These are phyloP conservation scores for Oceanodroma leucorhoa DNA, from an alignment of 2,797 vertebrate species.

Conservation along the genomic window DNA sequence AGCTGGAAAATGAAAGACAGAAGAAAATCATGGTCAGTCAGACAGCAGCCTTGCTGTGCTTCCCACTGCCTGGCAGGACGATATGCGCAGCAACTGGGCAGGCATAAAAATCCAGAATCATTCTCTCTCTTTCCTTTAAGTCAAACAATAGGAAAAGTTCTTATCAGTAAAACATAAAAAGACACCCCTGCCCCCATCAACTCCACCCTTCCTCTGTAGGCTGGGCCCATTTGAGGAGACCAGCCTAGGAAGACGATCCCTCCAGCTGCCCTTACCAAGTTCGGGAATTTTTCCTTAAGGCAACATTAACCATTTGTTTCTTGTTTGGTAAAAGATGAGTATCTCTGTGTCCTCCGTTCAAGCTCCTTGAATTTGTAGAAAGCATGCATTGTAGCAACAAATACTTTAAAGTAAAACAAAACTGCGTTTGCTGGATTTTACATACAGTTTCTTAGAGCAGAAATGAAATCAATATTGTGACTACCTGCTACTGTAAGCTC, in stretches of 20 bases:
- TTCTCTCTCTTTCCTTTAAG: neutral
- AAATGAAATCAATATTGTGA: neutral
- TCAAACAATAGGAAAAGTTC: neutral
- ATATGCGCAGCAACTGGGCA: accelerated
- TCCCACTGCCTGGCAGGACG: neutral
- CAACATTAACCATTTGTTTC: neutral
- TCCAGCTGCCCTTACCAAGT: neutral
- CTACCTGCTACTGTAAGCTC: neutral
- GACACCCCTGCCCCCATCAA: no score
- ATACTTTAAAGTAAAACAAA: neutral
- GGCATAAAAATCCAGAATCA: neutral
- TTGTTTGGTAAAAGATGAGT: neutral
- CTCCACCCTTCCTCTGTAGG: neutral
- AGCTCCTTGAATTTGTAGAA: neutral
- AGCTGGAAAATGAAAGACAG: neutral
- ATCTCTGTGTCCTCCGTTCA: neutral
- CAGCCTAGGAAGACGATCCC: neutral
- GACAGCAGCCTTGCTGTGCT: neutral
- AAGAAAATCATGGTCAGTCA: neutral
- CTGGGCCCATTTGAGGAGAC: neutral
- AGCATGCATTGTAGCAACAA: neutral
- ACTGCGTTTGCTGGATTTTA: neutral
- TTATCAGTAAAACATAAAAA: neutral
- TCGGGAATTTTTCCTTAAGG: neutral
- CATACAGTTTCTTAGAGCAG: neutral